These are phyloP conservation scores for Petromus typicus DNA, from an alignment of 2,113 vertebrate species.

Conservation along the genomic window DNA sequence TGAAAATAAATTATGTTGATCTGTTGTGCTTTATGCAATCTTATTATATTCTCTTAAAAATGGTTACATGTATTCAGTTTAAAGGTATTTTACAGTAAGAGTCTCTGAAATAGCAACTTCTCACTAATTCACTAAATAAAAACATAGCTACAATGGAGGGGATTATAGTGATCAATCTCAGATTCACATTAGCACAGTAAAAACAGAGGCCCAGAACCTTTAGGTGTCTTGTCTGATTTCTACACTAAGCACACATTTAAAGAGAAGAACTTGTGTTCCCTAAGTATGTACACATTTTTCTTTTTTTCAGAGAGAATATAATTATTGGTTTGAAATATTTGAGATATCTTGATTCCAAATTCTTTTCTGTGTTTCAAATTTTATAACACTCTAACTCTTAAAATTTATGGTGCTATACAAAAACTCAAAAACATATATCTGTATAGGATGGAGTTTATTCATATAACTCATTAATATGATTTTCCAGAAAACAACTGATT, in stretches of 20 bases:
- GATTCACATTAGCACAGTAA: not conserved
- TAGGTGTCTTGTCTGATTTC: not conserved
- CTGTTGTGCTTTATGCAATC: not conserved
- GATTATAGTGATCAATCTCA: not conserved
- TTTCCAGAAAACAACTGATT: conserved; percentile 16
- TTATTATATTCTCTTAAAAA: conserved; percentile 29
- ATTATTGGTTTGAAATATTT: not conserved
- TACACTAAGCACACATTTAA: not conserved
- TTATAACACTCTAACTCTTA: not conserved
- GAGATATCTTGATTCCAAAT: not conserved
- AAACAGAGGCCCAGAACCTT: not conserved
- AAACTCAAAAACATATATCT: not conserved
- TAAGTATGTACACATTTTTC: not conserved
- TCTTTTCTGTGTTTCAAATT: conserved; percentile 31
- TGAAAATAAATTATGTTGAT: not conserved
- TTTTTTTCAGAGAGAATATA: not conserved
- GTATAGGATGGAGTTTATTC: not conserved
- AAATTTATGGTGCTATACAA: not conserved
- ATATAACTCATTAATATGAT: not conserved
- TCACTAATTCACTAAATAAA: not conserved
- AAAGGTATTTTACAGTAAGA: not conserved
- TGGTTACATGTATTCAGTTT: not conserved
- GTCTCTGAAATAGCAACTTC: conserved; percentile 1
- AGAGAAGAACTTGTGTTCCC: not conserved
- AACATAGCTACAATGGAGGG: not conserved